phyloP scores from a whole-genome alignment of 2,797 vertebrate genomes.

The Chiloscyllium punctatum region DNA sequence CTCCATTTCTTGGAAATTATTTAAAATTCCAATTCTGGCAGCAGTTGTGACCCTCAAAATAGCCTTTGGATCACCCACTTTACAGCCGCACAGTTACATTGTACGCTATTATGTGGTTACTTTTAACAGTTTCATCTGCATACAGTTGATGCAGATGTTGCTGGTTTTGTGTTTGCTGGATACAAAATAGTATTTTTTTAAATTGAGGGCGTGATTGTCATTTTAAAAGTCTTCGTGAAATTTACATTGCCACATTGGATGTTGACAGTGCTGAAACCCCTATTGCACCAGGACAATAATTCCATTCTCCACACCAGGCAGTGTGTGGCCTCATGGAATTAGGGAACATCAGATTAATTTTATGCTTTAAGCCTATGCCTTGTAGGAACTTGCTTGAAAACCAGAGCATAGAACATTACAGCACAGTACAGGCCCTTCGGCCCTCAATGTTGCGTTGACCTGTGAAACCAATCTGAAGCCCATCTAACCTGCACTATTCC shows the following conservation, averaged over 20 bases:
- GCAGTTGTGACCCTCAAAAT: not conserved
- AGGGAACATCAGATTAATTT: not conserved
- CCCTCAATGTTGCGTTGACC: no score
- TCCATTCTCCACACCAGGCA: not conserved
- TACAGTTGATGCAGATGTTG: not conserved
- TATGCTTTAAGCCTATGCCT: not conserved
- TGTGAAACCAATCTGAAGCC: no score
- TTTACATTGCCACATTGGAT: not conserved
- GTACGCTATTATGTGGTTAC: not conserved
- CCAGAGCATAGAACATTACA: no score
- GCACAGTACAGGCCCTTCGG: no score
- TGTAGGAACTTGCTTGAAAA: not conserved
- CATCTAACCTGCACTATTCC: no score
- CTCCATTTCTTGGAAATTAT: not conserved
- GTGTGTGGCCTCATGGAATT: not conserved
- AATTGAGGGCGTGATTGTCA: not conserved
- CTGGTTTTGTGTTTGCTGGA: not conserved
- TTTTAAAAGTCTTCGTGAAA: not conserved
- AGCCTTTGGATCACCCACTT: not conserved
- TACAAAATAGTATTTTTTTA: not conserved
- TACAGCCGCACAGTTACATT: not conserved
- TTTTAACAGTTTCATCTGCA: not conserved
- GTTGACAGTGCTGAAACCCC: not conserved
- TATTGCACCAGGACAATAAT: not conserved
- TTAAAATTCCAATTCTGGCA: not conserved